Percentiles rank a stretch among this genome's conserved stretches.
Evolutionary conservation across 92 coral and sea anemone genomes (phyloP).

Genomic region (Actinostola sp.): DNA sequence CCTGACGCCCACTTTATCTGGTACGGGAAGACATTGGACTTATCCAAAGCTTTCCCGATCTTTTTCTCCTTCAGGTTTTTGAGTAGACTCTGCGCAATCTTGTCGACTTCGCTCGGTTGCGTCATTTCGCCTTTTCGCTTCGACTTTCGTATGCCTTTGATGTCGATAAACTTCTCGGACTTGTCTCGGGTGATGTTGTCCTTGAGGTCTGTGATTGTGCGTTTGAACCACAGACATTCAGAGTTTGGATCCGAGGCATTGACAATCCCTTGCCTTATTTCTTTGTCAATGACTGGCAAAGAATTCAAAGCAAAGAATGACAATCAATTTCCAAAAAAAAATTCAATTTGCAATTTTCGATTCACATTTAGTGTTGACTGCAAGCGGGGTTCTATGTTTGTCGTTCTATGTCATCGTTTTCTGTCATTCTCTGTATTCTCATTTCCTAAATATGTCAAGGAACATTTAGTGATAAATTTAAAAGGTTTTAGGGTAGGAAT

Average conservation of each 20-base stretch:
- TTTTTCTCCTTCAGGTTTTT: conserved; percentile 70
- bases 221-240: conserved; percentile 76
- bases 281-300: conserved; percentile 59
- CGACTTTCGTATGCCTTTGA: conserved; percentile 54
- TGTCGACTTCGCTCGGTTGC: conserved; percentile 51
- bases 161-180: conserved; percentile 74
- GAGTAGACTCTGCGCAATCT: conserved; percentile 68
- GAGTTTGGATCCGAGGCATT: conserved; percentile 53
- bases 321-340: no score
- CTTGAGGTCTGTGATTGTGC: conserved; percentile 64
- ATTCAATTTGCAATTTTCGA: no score
- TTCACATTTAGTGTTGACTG: no score
- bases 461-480: no score
- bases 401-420: no score
- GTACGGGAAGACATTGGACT: conserved; percentile 57
- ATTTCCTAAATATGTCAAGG: no score
- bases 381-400: no score
- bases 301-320: not conserved
- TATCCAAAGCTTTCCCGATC: conserved; percentile 47
- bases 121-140: conserved; percentile 46
- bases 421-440: no score
- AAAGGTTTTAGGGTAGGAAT: no score
- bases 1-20: conserved; percentile 70
- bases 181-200: conserved; percentile 64
- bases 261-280: conserved; percentile 66